Evolutionary conservation across 2,113 vertebrate genomes (phyloP), one percentile per base, ranked within the genome.

Genomic region (Myotis yumanensis): DNA sequence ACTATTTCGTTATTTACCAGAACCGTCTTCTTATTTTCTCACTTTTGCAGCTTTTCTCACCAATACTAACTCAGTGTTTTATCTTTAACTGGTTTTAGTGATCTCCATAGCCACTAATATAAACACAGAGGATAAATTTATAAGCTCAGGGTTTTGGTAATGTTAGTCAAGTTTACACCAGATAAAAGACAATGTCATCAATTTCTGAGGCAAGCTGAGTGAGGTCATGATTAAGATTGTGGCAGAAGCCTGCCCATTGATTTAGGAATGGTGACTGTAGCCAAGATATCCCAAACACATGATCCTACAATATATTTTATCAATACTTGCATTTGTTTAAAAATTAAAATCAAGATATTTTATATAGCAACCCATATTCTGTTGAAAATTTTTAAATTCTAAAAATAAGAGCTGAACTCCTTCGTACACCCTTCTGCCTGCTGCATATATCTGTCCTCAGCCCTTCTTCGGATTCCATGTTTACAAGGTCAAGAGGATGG

Each of bases 241-340:
- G 14, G 1, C 0, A 0, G 62, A 30, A 28, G 7, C 35, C 6
- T 54, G 23, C 15, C 9, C 15, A 10, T 3, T 1, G 3, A 12
- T 75, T 88, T 77, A 4, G 43, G 18, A 87, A 18, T 40, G 3
- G 20, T 10, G 54, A 73, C 25, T 5, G 0, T 2, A 30, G 11
- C 4, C 12, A 30, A 22, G 15, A 17, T 23, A 72, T 64, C 32
- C n/a, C 25, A 11, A 57, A 22, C 32, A 59, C 9, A 22, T 43
- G 30, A 20, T 11, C 5, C 4, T 57, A 1, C 4, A 32, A 40
- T 14, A 28, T 18, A 32, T 54, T 84, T 86, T 77, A 25, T 37
- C 52, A 92, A 30, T 35, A 22, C 30, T 46, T 83, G 7, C 52
- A 51, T 77, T 46, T 59, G 9, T 37, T 90, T 82, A 46, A 82